These are phyloP conservation scores for Stenchaetothrips biformis DNA, from an alignment of 2,888 invertebrate species.

Conservation along the genomic window DNA sequence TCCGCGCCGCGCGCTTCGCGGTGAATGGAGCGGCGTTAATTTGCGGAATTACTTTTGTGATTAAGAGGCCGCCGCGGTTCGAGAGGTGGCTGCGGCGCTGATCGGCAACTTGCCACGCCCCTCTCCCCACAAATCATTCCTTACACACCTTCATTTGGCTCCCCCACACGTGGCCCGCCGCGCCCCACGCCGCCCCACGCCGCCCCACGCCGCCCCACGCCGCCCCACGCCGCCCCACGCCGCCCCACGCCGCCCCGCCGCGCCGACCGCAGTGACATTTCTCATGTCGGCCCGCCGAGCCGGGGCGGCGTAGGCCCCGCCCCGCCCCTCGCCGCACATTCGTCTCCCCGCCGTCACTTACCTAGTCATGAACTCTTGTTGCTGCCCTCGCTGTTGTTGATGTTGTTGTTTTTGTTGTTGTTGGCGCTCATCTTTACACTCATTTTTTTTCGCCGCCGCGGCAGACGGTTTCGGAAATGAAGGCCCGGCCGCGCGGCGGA, in stretches of 20 bases:
- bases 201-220: neutral
- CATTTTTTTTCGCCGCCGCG: neutral
- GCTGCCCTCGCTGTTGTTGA: neutral
- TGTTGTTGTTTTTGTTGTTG: neutral
- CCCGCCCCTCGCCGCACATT: constrained; percentile 4
- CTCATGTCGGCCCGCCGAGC: constrained; percentile 3
- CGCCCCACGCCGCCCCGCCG: neutral
- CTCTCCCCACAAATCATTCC: constrained; percentile 21
- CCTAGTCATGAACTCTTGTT: constrained; percentile 21
- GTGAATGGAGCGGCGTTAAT: too few species aligned
- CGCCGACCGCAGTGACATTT: constrained; percentile 19
- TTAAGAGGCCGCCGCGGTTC: neutral
- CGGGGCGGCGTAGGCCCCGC: neutral
- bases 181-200: neutral
- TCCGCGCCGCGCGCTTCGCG: too few species aligned
- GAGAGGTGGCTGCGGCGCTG: neutral
- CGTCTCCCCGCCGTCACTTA: constrained; percentile 22
- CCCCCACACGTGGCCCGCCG: neutral
- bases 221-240: neutral
- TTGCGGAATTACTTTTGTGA: too few species aligned
- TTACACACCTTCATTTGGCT: constrained; percentile 19
- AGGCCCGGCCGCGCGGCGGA: too few species aligned
- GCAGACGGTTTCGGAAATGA: too few species aligned
- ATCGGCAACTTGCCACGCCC: constrained; percentile 19
- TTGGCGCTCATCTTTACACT: neutral